phyloP scores from a whole-genome alignment of 2,888 invertebrate species.

The Ceraclea dissimilis region DNA sequence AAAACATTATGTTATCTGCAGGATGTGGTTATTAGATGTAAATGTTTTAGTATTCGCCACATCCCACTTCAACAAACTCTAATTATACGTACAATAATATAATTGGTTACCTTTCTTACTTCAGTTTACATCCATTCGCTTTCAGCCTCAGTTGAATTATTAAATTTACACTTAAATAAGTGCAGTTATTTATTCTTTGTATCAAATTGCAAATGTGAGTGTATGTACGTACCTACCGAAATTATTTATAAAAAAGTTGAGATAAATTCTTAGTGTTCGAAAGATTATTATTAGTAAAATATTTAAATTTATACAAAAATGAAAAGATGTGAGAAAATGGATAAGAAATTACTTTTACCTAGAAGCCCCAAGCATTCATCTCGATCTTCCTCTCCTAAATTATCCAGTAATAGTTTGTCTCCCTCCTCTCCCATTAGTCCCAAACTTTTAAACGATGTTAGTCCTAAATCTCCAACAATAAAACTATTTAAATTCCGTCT shows the following conservation, averaged over 20 bases:
- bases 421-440: conserved; percentile 8
- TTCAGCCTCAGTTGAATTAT: no score
- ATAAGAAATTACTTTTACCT: neutral
- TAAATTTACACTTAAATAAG: no score
- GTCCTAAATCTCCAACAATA: conserved; percentile 22
- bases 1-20: neutral
- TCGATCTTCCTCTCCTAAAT: neutral
- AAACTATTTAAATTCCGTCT: conserved; percentile 18
- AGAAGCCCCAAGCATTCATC: neutral
- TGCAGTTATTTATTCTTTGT: no score
- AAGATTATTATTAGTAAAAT: no score
- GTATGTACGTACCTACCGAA: no score
- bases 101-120: no score
- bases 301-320: no score
- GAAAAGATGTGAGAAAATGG: neutral
- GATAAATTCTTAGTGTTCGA: no score
- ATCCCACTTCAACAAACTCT: neutral
- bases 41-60: neutral
- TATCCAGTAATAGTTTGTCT: conserved; percentile 8
- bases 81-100: neutral
- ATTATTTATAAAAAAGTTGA: no score
- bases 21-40: conserved; percentile 3
- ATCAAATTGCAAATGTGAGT: no score
- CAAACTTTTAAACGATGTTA: neutral
- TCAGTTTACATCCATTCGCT: no score